Base-by-base conservation (phyloP, 1,140 invertebrate genomes). In the Ceratosolen fusciceps region DNA sequence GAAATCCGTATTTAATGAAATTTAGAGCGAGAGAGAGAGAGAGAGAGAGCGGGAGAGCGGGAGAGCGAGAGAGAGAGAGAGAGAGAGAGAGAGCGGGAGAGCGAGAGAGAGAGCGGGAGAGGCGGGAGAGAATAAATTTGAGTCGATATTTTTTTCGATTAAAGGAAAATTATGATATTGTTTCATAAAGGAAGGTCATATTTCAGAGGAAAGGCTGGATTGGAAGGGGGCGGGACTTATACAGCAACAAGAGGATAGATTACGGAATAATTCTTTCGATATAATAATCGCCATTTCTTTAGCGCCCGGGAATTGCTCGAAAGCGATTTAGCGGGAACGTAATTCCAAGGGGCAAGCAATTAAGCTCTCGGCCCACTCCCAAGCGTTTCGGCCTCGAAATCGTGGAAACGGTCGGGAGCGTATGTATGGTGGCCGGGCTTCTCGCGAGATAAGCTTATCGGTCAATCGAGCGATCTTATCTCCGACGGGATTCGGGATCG, bases 371-470 rank as follows among this genome's bases (percentile, higher is more conserved):
- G 19, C 26, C 3, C 26, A 31, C 37, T 65, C 60, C 60, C 14
- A 65, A 65, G 31, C 37, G 37, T 65, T 65, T 65, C 60, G 37
- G n/a, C n/a, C n/a, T 31, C 60, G 60, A n/a, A 62, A 62, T 62
- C 37, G 60, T 37, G 16, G n/a, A 2, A 31, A 5, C 1, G 26
- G 31, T 1, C 31, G 31, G 8, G 10, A 2, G n/a, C 19, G n/a
- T 31, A 0, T 10, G 0, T 10, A 31, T 3, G 8, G 2, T 16
- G 37, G 14, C 16, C 8, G 16, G 19, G 37, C 2, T 37, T 1
- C 60, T 37, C 19, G 21, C 12, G 31, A 65, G 60, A 65, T 65
- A 65, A 65, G 31, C 60, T 65, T 37, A 65, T 65, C 60, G 60
- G 37, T 37, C 60, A 37, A 65, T 65, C 34, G 60, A n/a, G 16